Evolutionary conservation across 2,797 vertebrate genomes (phyloP), one percentile per base, ranked within the genome.

Genomic region (Myotis pilosus): DNA sequence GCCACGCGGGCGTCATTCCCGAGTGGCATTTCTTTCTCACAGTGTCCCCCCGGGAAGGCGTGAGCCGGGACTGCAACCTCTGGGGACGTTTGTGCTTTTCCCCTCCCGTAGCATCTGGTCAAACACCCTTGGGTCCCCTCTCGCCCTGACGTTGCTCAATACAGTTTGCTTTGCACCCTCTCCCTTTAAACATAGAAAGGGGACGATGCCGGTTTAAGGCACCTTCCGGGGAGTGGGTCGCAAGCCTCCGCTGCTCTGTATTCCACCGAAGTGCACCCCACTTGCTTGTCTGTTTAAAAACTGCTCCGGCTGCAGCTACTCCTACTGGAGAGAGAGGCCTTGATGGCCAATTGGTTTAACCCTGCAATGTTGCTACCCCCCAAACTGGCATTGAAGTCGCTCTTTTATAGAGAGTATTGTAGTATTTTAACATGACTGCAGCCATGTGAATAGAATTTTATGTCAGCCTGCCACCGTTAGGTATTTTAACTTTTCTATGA

Each of bases 161-260:
- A n/a, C 53, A 74, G 44, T 49, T 91, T 94, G 28, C 23, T 87
- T 92, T 51, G 36, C 60, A 51, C 74, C 51, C 93, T 47, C 19
- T 72, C 6, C 3, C 47, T 97, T 95, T 96, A 36, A 97, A 93
- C 57, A 94, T 83, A 82, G 89, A 80, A 23, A 88, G 79, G 55
- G 55, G 68, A 85, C 9, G 23, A 47, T 68, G 80, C 75, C 7
- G 2, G 68, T 87, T 87, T 95, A 62, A 84, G 91, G 47, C 80
- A 64, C 78, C 86, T 69, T 95, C 93, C 66, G 1, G 95, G 89
- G 60, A 87, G 44, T 78, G 84, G 23, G 75, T 17, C 89, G 60
- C 87, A 95, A 87, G 83, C 81, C 38, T 88, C 88, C 96, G 78
- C 85, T 92, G 81, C 93, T 96, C 66, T 92, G 36, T 96, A 19